Conservation (phyloP, 1,140 invertebrate genomes). For the Aphidius ervi region DNA sequence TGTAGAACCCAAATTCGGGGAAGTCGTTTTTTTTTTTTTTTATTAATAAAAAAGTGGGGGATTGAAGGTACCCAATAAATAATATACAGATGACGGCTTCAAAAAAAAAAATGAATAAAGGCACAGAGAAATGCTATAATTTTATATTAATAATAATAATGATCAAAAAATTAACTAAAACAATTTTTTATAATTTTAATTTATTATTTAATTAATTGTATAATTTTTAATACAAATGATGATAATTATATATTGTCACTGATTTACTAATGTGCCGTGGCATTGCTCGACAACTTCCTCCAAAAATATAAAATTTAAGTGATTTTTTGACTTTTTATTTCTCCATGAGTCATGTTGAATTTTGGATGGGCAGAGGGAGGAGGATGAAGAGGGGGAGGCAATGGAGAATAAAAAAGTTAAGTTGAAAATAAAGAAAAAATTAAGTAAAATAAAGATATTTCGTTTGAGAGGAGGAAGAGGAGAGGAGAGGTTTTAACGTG, state of each 20-base stretch:
- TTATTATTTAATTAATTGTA: conserved; percentile 1
- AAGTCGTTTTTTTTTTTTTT: conserved; percentile 4
- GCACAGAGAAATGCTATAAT: neutral
- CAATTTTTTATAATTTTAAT: neutral
- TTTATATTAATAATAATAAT: neutral
- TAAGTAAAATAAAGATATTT: too few relatives aligned
- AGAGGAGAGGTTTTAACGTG: conserved; percentile 16
- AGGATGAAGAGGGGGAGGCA: neutral
- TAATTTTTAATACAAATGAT: neutral
- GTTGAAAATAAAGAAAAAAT: neutral
- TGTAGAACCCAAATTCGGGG: neutral
- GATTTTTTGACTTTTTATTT: conserved; percentile 15
- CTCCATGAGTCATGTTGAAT: conserved; percentile 9
- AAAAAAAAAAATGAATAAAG: neutral
- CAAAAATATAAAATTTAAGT: conserved; percentile 25
- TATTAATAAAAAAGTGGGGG: neutral
- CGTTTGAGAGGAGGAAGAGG: neutral
- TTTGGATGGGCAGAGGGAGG: neutral
- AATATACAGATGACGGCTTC: conserved; percentile 3
- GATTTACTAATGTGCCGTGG: conserved; percentile 16
- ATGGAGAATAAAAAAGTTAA: neutral
- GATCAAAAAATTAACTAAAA: neutral
- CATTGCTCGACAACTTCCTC: conserved; percentile 9
- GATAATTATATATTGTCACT: conserved; percentile 5
- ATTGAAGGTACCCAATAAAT: neutral